Conservation (phyloP, 2,888 invertebrate species). For the Pterobdella sp. region DNA sequence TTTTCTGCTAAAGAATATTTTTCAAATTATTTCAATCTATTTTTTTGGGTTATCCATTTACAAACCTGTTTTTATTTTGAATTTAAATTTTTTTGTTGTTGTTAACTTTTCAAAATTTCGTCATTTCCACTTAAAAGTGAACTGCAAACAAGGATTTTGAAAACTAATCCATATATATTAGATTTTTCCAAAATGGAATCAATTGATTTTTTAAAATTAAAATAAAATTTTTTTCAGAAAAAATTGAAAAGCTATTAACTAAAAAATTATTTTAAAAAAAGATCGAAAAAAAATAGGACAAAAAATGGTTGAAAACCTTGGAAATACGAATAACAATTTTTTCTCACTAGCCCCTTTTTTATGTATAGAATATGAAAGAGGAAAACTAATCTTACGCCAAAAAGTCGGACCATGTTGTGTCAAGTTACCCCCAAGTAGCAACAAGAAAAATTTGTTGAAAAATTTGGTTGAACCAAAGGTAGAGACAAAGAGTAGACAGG, state of each 20-base stretch:
- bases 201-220: neutral
- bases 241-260: neutral
- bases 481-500: too few species aligned
- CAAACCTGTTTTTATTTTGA: neutral
- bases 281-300: neutral
- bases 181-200: neutral
- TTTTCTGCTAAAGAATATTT: too few species aligned
- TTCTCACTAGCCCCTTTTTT: neutral
- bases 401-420: too few species aligned
- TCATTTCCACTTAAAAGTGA: neutral
- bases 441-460: too few species aligned
- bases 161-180: too few species aligned
- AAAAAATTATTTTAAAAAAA: neutral
- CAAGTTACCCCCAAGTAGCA: too few species aligned
- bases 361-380: neutral
- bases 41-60: too few species aligned
- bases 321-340: neutral
- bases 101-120: neutral
- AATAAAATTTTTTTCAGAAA: slow-evolving; percentile 1
- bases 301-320: neutral
- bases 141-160: too few species aligned
- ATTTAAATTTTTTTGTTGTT: neutral
- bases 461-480: too few species aligned
- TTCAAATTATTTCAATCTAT: too few species aligned
- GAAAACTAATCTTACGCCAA: too few species aligned